Evolutionary conservation across 2,888 invertebrate genomes (phyloP).

Genomic region (Dolichomitus sp.): DNA sequence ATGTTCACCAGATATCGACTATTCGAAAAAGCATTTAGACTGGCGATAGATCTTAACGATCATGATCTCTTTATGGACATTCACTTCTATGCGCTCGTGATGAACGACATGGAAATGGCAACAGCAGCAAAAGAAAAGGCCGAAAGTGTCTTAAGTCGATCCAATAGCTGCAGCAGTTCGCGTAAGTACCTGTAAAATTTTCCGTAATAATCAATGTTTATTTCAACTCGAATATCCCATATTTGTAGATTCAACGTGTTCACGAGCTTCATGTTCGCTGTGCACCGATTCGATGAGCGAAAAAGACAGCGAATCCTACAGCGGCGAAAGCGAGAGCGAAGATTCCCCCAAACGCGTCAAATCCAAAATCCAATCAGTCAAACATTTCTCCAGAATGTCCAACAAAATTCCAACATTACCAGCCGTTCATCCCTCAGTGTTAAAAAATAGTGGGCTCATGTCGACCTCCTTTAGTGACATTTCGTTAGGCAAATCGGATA

Average conservation of each 20-base stretch:
- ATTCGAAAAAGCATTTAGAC: slow-evolving; percentile 93
- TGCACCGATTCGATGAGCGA: slow-evolving; percentile 87
- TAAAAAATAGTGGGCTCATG: slow-evolving; percentile 72
- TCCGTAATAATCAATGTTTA: not conserved
- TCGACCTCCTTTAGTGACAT: slow-evolving; percentile 74
- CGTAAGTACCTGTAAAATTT: slow-evolving; percentile 77
- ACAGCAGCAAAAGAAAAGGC: slow-evolving; percentile 91
- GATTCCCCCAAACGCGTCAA: slow-evolving; percentile 77
- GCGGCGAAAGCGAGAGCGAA: slow-evolving; percentile 83
- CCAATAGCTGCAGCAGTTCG: slow-evolving; percentile 84
- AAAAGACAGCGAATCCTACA: slow-evolving; percentile 84
- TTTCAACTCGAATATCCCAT: not conserved
- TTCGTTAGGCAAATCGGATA: slow-evolving; percentile 72
- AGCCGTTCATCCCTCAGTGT: slow-evolving; percentile 71
- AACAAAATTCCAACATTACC: slow-evolving; percentile 84
- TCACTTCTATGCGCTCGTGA: slow-evolving; percentile 90
- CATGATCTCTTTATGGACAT: slow-evolving; percentile 96
- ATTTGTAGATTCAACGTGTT: slow-evolving; percentile 90
- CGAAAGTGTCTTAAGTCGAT: slow-evolving; percentile 85
- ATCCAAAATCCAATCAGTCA: slow-evolving; percentile 81
- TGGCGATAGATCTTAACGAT: slow-evolving; percentile 95
- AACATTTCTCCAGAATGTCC: slow-evolving; percentile 84
- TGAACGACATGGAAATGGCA: slow-evolving; percentile 89
- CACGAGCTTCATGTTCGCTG: slow-evolving; percentile 91
- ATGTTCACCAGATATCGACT: slow-evolving; percentile 88